A percentile compares a stretch with the other conserved stretches of the same genome.
These are phyloP conservation scores for Lacanobia oleracea DNA, from an alignment of 2,888 invertebrate species.

Conservation along the genomic window DNA sequence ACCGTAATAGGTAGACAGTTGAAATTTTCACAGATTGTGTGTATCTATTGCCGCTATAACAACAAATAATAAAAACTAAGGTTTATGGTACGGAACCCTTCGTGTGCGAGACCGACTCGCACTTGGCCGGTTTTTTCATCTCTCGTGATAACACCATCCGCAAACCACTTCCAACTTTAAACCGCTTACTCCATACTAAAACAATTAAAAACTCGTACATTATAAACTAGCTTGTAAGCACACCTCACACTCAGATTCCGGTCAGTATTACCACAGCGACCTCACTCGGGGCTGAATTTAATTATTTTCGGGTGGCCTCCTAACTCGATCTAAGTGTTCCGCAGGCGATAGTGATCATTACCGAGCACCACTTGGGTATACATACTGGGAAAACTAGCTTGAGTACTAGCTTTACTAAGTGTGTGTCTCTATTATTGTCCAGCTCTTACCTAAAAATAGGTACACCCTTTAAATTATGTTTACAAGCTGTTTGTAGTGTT, in stretches of 20 bases:
- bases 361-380: constrained; percentile 51
- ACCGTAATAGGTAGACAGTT: too few species aligned
- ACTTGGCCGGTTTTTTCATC: background rate
- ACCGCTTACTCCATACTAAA: constrained; percentile 3
- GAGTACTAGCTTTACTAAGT: constrained; percentile 6
- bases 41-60: too few species aligned
- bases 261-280: constrained; percentile 54
- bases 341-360: constrained; percentile 63
- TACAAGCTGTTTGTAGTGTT: too few species aligned
- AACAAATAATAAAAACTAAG: too few species aligned
- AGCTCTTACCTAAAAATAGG: background rate
- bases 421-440: background rate
- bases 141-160: background rate
- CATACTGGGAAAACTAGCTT: constrained; percentile 37
- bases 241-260: constrained; percentile 46
- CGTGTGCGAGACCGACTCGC: too few species aligned
- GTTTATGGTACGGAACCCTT: too few species aligned
- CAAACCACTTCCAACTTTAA: background rate
- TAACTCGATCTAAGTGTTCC: constrained; percentile 69
- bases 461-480: too few species aligned
- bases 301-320: constrained; percentile 71
- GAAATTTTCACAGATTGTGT: too few species aligned
- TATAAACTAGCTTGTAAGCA: constrained; percentile 35
- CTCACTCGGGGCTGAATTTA: constrained; percentile 67
- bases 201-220: constrained; percentile 41